Conservation (phyloP, 2,888 invertebrate species). For the Ormyrus rosae region DNA sequence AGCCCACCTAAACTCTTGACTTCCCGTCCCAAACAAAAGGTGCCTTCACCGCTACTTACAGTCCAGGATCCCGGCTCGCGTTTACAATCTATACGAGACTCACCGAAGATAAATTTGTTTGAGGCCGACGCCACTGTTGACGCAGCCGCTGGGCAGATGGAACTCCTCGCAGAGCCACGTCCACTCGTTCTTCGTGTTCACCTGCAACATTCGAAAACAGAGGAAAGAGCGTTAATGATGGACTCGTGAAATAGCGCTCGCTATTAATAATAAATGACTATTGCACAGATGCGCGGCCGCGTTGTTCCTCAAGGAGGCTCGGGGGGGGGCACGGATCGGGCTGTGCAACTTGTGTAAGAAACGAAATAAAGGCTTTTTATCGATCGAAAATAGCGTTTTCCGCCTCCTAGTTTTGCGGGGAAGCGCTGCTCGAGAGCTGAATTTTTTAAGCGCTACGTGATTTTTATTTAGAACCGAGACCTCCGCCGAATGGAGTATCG, state of each 20-base stretch:
- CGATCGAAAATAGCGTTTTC: too few relatives aligned
- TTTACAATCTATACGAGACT: slow-evolving; percentile 66
- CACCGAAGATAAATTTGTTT: slow-evolving; percentile 90
- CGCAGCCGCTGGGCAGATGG: slow-evolving; percentile 88
- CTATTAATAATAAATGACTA: not conserved
- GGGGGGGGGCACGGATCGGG: not conserved
- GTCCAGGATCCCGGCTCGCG: not conserved
- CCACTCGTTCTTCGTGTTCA: slow-evolving; percentile 93
- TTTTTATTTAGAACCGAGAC: too few relatives aligned
- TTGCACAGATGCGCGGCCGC: not conserved
- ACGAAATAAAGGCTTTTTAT: too few relatives aligned
- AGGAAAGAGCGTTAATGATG: not conserved
- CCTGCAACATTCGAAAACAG: slow-evolving; percentile 77
- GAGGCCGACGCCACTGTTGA: slow-evolving; percentile 91
- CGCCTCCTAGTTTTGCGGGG: too few relatives aligned
- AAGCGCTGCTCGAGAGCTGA: too few relatives aligned
- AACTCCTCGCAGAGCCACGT: slow-evolving; percentile 87
- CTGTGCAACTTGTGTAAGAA: too few relatives aligned
- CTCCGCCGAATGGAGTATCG: too few relatives aligned
- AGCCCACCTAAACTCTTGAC: too few relatives aligned
- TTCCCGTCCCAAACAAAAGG: too few relatives aligned
- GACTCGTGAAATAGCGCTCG: not conserved
- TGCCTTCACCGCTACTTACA: too few relatives aligned
- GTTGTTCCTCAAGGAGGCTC: slow-evolving; percentile 2
- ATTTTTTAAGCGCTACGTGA: too few relatives aligned